Evolutionary conservation across 2,113 vertebrate genomes (phyloP).

Genomic region (Sturnus vulgaris): DNA sequence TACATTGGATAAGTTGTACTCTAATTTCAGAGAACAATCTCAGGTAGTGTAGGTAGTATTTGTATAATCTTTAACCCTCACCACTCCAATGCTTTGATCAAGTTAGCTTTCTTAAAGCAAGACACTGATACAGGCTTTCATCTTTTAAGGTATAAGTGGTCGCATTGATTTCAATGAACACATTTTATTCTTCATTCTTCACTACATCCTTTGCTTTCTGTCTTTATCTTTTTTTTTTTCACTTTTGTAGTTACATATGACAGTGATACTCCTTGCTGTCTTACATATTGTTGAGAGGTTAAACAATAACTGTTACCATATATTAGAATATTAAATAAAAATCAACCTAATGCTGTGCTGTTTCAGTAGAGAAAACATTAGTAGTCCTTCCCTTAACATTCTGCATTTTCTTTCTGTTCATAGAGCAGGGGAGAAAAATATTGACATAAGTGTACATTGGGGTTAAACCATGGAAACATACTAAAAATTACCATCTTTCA

Average conservation of each 20-base stretch:
- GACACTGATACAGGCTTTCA: neutral
- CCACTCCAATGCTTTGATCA: neutral
- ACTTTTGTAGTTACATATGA: neutral
- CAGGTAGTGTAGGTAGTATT: neutral
- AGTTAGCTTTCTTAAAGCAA: neutral
- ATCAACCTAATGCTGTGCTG: rapidly evolving
- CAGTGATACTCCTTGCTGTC: neutral
- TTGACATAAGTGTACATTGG: neutral
- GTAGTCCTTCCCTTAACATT: neutral
- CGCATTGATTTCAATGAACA: neutral
- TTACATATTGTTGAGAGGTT: neutral
- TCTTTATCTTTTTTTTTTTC: neutral
- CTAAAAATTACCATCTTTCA: neutral
- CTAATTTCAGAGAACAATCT: neutral
- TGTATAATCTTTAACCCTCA: neutral
- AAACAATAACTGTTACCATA: neutral
- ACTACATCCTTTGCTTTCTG: neutral
- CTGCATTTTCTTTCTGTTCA: neutral
- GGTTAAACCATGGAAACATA: neutral
- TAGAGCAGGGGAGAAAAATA: neutral
- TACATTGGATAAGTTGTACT: neutral
- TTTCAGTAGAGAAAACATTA: neutral
- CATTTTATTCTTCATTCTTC: neutral
- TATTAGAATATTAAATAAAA: neutral
- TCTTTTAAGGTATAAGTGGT: neutral